Evolutionary conservation across 2,888 invertebrate species (phyloP).

Genomic region (Arctia plantaginis): DNA sequence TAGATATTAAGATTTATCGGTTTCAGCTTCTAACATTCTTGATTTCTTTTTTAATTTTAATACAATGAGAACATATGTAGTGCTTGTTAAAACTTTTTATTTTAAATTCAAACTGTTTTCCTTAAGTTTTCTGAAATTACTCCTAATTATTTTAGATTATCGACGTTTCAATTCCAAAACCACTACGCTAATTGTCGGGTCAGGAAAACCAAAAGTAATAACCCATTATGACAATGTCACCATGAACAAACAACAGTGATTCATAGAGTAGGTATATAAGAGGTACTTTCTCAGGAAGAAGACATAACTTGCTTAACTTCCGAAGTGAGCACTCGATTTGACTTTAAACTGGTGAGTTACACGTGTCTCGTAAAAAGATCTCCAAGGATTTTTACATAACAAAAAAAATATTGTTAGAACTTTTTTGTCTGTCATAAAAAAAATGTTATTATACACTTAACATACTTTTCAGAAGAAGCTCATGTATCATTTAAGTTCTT

Average conservation of each 20-base stretch:
- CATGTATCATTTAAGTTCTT: too few species aligned
- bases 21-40: background rate
- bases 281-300: background rate
- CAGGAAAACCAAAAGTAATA: conserved; percentile 1
- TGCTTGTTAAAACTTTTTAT: background rate
- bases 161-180: background rate
- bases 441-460: background rate
- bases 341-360: background rate
- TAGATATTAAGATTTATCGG: too few species aligned
- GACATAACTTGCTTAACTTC: background rate
- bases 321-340: background rate
- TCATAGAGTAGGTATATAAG: background rate
- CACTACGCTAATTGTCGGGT: background rate
- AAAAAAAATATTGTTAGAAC: background rate
- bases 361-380: background rate
- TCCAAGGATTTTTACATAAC: background rate
- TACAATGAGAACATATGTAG: background rate
- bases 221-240: background rate
- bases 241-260: background rate
- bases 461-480: background rate
- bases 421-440: background rate
- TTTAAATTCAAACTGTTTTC: background rate
- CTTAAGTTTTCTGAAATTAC: background rate
- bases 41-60: background rate
- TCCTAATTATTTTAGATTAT: background rate